Evolutionary conservation across 2,888 invertebrate species (phyloP).

Genomic region (Poecilobothrus nobilitatus): DNA sequence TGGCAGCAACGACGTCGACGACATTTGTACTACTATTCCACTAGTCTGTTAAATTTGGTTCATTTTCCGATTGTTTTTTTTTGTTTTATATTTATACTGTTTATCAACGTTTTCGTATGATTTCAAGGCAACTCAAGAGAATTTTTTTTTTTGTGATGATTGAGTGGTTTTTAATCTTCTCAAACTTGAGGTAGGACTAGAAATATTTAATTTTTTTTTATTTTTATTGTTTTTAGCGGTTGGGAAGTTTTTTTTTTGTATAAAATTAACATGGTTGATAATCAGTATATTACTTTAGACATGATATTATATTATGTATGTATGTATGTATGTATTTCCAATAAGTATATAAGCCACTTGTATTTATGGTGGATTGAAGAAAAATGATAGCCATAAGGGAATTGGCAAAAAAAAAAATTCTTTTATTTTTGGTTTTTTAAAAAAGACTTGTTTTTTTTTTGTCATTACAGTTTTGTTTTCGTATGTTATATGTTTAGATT

Average conservation of each 20-base stretch:
- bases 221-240: neutral
- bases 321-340: too few relatives aligned
- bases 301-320: too few relatives aligned
- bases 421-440: too few relatives aligned
- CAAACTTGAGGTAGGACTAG: constrained; percentile 6
- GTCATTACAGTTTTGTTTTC: too few relatives aligned
- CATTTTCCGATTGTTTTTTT: neutral
- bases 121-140: constrained; percentile 6
- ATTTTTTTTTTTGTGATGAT: neutral
- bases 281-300: too few relatives aligned
- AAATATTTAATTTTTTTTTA: neutral
- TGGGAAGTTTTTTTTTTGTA: neutral
- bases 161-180: constrained; percentile 6
- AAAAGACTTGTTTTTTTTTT: too few relatives aligned
- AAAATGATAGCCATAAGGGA: too few relatives aligned
- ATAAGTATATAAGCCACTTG: too few relatives aligned
- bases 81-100: too few relatives aligned
- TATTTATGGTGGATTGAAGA: too few relatives aligned
- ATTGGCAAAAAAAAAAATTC: too few relatives aligned
- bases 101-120: neutral
- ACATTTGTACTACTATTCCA: neutral
- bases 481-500: too few relatives aligned
- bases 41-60: constrained; percentile 4
- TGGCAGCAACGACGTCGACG: neutral
- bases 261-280: neutral